These are phyloP conservation scores for Pseudomyrmex pallidus DNA, from an alignment of 1,140 invertebrate genomes.

Conservation along the genomic window DNA sequence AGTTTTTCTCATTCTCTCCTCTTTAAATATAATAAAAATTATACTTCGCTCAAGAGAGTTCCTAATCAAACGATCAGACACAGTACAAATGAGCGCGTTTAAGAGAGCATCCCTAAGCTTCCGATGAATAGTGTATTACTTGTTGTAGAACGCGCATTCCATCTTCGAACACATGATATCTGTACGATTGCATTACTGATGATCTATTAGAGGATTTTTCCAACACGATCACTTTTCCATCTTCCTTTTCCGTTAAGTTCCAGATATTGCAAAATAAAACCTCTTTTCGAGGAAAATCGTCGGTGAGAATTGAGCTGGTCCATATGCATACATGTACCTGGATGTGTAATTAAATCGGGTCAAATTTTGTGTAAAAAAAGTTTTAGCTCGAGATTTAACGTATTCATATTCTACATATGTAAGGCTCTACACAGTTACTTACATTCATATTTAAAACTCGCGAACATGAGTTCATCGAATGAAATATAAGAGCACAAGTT, in stretches of 20 bases:
- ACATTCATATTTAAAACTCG: constrained; percentile 66
- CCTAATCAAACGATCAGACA: not conserved
- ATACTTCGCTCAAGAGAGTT: too few relatives aligned
- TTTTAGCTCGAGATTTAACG: not conserved
- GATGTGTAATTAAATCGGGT: not conserved
- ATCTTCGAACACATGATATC: constrained; percentile 71
- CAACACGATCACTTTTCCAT: constrained; percentile 49
- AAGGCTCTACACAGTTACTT: constrained; percentile 19
- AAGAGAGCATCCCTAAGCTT: not conserved
- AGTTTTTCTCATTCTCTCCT: too few relatives aligned
- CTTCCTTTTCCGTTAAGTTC: constrained; percentile 64
- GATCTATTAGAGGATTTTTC: not conserved
- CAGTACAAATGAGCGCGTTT: not conserved
- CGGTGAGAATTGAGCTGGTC: constrained; percentile 22
- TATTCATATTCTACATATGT: constrained; percentile 1
- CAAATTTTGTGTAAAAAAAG: not conserved
- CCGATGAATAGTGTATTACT: constrained; percentile 29
- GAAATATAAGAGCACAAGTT: constrained; percentile 73
- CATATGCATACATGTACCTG: constrained; percentile 66
- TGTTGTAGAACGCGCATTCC: constrained; percentile 71
- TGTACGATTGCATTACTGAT: constrained; percentile 51
- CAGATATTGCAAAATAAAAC: constrained; percentile 78
- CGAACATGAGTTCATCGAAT: constrained; percentile 76
- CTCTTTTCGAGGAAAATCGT: constrained; percentile 54
- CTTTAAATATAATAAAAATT: too few relatives aligned